Conservation (phyloP, 64 coral and sea anemone genomes). For the Pocillopora damicornis region DNA sequence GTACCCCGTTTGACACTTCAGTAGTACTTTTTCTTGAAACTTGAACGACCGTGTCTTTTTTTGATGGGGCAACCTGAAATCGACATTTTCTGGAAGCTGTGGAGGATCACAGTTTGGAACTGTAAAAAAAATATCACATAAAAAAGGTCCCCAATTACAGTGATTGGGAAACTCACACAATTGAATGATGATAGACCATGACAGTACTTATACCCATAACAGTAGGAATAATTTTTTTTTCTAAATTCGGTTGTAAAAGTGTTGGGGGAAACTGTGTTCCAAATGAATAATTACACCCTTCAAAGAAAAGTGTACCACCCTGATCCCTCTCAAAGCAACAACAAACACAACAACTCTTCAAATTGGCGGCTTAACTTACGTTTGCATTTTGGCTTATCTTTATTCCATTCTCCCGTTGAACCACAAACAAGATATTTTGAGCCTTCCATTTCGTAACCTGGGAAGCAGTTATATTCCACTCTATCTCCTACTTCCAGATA, state of each 20-base stretch:
- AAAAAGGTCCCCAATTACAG: not conserved
- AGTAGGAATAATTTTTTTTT: no score
- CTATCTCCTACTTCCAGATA: slow-evolving; percentile 23
- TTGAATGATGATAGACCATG: no score
- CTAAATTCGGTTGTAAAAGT: no score
- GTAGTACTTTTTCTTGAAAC: not conserved
- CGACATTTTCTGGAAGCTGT: not conserved
- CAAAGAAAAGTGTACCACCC: no score
- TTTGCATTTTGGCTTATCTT: slow-evolving; percentile 20
- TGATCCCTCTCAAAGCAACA: no score
- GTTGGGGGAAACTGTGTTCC: no score
- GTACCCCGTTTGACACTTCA: slow-evolving; percentile 1
- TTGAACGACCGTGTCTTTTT: not conserved
- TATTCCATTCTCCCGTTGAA: slow-evolving; percentile 26
- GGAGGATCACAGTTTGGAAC: not conserved
- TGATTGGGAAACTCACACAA: no score
- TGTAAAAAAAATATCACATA: not conserved
- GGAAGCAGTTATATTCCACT: slow-evolving; percentile 35
- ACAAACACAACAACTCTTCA: no score
- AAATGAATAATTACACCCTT: no score
- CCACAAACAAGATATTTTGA: not conserved
- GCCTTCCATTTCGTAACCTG: slow-evolving; percentile 33
- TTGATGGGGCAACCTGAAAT: not conserved
- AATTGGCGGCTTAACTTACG: not conserved
- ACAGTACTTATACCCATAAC: no score